Evolutionary conservation across 2,113 vertebrate species (phyloP).

Genomic region (Pelvicachromis taeniatus): DNA sequence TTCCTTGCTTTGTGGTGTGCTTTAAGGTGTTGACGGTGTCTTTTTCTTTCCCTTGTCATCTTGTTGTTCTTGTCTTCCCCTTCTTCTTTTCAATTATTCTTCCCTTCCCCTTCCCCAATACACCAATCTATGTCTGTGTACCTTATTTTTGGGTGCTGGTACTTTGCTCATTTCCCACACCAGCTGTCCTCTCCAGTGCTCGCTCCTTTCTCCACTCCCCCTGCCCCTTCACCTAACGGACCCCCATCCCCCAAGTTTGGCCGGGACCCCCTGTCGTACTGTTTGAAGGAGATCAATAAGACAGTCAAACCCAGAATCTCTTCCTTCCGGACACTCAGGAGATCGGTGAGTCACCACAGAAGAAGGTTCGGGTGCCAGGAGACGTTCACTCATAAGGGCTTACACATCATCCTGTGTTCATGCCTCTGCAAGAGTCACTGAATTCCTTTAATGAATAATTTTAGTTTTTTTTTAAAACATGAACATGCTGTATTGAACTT

Average conservation of each 20-base stretch:
- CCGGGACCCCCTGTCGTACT: constrained; percentile 89
- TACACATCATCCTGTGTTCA: neutral
- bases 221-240: constrained; percentile 80
- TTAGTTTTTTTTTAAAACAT: neutral
- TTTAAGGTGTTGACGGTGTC: constrained; percentile 77
- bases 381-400: neutral
- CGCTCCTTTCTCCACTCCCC: constrained; percentile 71
- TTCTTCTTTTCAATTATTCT: neutral
- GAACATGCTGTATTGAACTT: neutral
- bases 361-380: constrained; percentile 6
- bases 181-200: constrained; percentile 67
- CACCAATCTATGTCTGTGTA: constrained; percentile 24
- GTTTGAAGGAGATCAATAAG: constrained; percentile 95
- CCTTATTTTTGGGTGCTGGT: constrained; percentile 52
- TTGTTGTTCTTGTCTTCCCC: constrained; percentile 47
- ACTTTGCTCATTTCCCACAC: constrained; percentile 26
- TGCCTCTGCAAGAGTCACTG: neutral
- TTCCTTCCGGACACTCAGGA: constrained; percentile 85
- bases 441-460: neutral
- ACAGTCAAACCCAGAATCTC: constrained; percentile 92
- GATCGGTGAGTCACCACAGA: constrained; percentile 82
- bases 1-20: constrained; percentile 70
- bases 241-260: constrained; percentile 86
- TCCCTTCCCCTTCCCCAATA: neutral
- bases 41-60: constrained; percentile 73